These are phyloP conservation scores for Atta colombica DNA, from an alignment of 1,140 invertebrate genomes.

Conservation along the genomic window DNA sequence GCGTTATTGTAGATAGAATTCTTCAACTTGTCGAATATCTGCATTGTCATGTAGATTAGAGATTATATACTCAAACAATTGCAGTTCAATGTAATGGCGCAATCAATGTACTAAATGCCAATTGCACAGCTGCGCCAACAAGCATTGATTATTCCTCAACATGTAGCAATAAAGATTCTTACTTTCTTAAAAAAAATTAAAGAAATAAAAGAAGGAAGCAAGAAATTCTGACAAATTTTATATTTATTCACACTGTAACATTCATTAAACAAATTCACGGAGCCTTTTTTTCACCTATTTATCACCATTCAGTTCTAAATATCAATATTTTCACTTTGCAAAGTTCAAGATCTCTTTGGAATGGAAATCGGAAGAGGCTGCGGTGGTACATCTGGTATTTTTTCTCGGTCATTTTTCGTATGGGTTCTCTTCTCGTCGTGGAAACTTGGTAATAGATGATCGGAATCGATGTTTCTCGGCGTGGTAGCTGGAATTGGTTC, in stretches of 20 bases:
- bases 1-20: not conserved
- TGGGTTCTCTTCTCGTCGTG: conserved; percentile 69
- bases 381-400: conserved; percentile 80
- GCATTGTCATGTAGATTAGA: conserved; percentile 19
- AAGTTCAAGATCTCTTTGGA: conserved; percentile 64
- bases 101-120: conserved; percentile 25
- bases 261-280: not conserved
- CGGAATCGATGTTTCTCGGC: conserved; percentile 55
- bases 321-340: no score
- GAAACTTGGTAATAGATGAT: conserved; percentile 70
- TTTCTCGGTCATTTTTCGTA: conserved; percentile 56
- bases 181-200: not conserved
- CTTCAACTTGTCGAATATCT: conserved; percentile 17
- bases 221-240: not conserved
- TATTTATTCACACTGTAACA: not conserved
- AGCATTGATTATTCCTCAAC: not conserved
- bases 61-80: conserved; percentile 1
- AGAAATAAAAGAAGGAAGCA: not conserved
- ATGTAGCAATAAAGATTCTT: not conserved
- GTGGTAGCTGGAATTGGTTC: conserved; percentile 70
- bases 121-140: not conserved
- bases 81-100: conserved; percentile 39
- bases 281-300: not conserved
- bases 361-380: conserved; percentile 76
- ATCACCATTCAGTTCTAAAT: not conserved